Evolutionary conservation across 2,113 vertebrate genomes (phyloP).

Genomic region (Sciurus niger): DNA sequence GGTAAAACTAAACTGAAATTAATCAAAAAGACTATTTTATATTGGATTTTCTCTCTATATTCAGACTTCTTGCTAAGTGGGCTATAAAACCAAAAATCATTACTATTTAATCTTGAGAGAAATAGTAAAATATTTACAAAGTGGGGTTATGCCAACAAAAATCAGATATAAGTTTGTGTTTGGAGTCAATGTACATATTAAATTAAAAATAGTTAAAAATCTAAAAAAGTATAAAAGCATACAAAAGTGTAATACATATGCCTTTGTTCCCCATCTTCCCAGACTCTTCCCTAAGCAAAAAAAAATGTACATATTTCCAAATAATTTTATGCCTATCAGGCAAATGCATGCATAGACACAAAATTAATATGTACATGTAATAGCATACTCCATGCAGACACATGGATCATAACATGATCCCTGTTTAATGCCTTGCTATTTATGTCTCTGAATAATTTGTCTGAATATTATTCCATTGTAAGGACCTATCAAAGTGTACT

Average conservation of each 20-base stretch:
- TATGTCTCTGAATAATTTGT: background rate
- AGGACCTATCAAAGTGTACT: background rate
- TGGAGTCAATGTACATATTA: background rate
- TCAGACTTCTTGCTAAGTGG: background rate
- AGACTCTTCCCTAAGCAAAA: background rate
- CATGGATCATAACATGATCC: background rate
- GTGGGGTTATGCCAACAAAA: background rate
- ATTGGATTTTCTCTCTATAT: background rate
- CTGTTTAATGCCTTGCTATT: background rate
- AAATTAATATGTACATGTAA: background rate
- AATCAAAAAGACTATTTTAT: background rate
- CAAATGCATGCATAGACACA: background rate
- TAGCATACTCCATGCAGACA: background rate
- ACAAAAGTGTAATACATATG: background rate
- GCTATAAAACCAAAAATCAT: background rate
- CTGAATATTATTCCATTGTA: background rate
- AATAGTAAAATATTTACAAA: background rate
- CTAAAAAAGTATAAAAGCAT: background rate
- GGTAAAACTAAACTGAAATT: background rate
- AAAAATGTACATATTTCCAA: background rate
- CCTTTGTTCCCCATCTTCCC: background rate
- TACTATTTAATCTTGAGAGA: background rate
- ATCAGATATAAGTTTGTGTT: background rate
- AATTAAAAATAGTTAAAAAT: constrained; percentile 1
- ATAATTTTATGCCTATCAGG: background rate